Base-by-base conservation (phyloP, 2,113 vertebrate species). In the Melanotaenia duboulayi region DNA sequence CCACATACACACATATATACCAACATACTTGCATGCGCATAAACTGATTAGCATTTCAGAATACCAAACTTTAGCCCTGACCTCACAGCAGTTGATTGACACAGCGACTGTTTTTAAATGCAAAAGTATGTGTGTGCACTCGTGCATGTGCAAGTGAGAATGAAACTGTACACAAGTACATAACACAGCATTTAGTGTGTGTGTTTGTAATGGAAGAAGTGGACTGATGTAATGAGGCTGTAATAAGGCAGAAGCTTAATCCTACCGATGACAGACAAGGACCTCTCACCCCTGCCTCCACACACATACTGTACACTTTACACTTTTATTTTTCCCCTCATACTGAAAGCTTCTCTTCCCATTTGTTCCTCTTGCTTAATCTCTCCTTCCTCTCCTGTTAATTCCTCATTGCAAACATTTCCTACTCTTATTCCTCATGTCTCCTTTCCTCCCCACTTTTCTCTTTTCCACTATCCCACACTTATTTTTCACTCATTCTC, bases 221-320 rank as follows among this genome's bases (percentile, higher is more conserved):
- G 74, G 86, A 81, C 86, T 92, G 89, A 93, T 90, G 91, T 93
- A 93, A 92, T 91, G 89, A 87, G 88, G 76, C 86, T 91, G 90
- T 92, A 92, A 90, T 91, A 89, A 89, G 86, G 82, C 82, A 82
- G 76, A 84, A 74, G 85, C 82, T 90, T 91, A 90, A 92, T 86
- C 85, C 85, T 59, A 52, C 73, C 83, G 90, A 91, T 85, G 90
- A 94, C 81, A 91, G 91, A 93, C 90, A 83, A 51, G 57, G 81
- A 86, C 81, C 83, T 84, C 83, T 86, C 73, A 79, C 82, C 80
- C 65, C 65, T 54, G n/a, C 5, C n/a, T 17, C 23, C 39, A 59
- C 68, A 71, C 67, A 42, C 69, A 44, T 35, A 60, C 58, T 46
- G 42, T 46, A 48, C 44, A 48, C 44, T 48, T 48, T n/a, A 48